Percentiles rank a stretch among this genome's conserved stretches.
These are phyloP conservation scores for Halcyon smyrnensis DNA, from an alignment of 2,797 vertebrate species.

Conservation along the genomic window DNA sequence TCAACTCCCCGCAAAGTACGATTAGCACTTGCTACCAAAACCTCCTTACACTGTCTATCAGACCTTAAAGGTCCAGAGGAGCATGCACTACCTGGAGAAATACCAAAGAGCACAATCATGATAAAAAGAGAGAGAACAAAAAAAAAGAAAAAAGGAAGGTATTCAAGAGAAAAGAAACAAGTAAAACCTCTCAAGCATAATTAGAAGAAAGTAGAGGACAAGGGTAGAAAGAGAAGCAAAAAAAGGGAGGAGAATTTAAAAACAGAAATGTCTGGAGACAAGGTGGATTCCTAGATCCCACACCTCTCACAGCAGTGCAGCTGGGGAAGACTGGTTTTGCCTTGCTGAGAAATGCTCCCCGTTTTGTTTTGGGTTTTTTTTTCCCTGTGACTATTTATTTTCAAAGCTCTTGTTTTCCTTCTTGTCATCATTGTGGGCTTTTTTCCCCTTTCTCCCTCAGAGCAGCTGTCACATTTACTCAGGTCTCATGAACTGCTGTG, in stretches of 20 bases:
- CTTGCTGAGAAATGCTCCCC: background rate
- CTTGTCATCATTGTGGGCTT: background rate
- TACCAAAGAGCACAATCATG: background rate
- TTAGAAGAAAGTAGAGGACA: background rate
- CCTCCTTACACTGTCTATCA: background rate
- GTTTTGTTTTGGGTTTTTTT: background rate
- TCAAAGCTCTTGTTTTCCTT: background rate
- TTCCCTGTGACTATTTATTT: background rate
- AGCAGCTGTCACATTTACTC: slow-evolving; percentile 59
- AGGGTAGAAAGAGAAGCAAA: background rate
- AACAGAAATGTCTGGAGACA: accelerated
- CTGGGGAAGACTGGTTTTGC: background rate
- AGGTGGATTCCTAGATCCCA: background rate
- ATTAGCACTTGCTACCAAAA: background rate
- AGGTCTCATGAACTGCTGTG: slow-evolving; percentile 28
- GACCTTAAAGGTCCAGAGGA: background rate
- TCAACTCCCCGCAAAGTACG: background rate
- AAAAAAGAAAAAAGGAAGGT: background rate
- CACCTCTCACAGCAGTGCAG: background rate
- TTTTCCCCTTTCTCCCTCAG: background rate
- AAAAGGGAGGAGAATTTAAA: background rate
- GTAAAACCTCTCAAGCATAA: background rate
- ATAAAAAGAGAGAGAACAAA: background rate
- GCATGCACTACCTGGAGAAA: background rate
- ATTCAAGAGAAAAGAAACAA: background rate